Percentiles rank a stretch among this genome's conserved stretches.
These are phyloP conservation scores for Sebastes umbrosus DNA, from an alignment of 2,797 vertebrate genomes.

Conservation along the genomic window DNA sequence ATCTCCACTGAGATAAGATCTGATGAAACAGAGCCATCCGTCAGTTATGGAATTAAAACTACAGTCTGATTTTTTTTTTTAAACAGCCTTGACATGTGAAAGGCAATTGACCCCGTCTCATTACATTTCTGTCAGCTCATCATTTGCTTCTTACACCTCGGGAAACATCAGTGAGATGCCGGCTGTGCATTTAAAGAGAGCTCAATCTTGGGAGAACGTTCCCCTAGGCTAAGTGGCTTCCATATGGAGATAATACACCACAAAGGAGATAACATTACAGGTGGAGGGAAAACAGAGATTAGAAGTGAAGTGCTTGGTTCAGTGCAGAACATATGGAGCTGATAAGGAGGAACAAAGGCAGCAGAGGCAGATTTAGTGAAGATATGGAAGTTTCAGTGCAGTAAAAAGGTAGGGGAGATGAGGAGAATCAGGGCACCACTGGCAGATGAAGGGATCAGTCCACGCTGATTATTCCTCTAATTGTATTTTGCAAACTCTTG, in stretches of 20 bases:
- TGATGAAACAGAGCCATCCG: neutral
- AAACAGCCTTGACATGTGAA: conserved; percentile 2
- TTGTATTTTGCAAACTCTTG: conserved; percentile 77
- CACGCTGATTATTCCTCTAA: conserved; percentile 54
- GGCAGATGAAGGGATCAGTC: conserved; percentile 29
- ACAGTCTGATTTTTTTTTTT: neutral
- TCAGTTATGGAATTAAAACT: conserved; percentile 10
- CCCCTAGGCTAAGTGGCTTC: conserved; percentile 7
- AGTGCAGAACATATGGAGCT: conserved; percentile 5
- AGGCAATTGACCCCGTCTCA: conserved; percentile 14
- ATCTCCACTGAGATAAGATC: neutral
- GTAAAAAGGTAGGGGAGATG: conserved; percentile 6
- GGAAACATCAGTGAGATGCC: conserved; percentile 7
- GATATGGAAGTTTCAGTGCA: neutral
- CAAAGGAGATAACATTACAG: conserved; percentile 24
- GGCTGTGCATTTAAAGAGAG: neutral
- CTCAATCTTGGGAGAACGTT: neutral
- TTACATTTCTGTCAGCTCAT: conserved; percentile 48
- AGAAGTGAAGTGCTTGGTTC: conserved; percentile 11
- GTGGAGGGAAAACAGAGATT: conserved; percentile 27
- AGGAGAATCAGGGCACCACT: neutral
- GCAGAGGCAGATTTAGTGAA: neutral
- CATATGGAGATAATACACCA: conserved; percentile 38
- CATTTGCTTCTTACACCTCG: conserved; percentile 43
- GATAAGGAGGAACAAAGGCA: conserved; percentile 42